These are phyloP conservation scores for Mactromeris polynyma DNA, from an alignment of 2,888 invertebrate species.

Conservation along the genomic window DNA sequence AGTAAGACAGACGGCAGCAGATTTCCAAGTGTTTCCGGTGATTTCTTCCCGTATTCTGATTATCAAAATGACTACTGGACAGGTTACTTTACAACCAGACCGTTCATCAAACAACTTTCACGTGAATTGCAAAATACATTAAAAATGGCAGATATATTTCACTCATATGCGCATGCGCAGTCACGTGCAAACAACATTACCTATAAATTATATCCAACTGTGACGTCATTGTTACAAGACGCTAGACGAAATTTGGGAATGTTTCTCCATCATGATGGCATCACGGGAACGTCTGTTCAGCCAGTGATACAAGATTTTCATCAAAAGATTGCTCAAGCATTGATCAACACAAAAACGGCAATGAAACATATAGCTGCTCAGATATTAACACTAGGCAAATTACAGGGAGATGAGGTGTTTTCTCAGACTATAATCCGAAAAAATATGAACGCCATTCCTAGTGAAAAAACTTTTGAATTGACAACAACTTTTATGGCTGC, in stretches of 20 bases:
- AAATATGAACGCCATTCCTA: neutral
- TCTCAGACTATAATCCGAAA: conserved; percentile 21
- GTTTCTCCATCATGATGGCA: conserved; percentile 99
- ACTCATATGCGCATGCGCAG: conserved; percentile 77
- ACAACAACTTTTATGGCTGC: conserved; percentile 20
- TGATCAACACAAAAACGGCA: conserved; percentile 66
- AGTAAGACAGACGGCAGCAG: conserved; percentile 88
- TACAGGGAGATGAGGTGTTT: conserved; percentile 21
- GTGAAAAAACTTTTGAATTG: neutral
- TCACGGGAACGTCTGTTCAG: conserved; percentile 97
- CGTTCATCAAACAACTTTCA: conserved; percentile 91
- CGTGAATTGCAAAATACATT: conserved; percentile 88
- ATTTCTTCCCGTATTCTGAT: conserved; percentile 98
- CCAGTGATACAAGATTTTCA: conserved; percentile 96
- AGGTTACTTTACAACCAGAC: conserved; percentile 96
- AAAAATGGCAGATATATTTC: conserved; percentile 84
- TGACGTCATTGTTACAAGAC: conserved; percentile 85
- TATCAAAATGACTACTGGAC: conserved; percentile 96
- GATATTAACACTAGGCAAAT: conserved; percentile 68
- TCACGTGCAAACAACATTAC: conserved; percentile 19
- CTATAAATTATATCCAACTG: conserved; percentile 75
- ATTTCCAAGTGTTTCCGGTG: conserved; percentile 93
- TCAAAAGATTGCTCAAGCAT: conserved; percentile 70
- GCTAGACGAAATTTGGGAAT: conserved; percentile 94
- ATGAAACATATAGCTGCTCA: conserved; percentile 66